Base-by-base conservation (phyloP, 2,113 vertebrate genomes). In the Natator depressus region DNA sequence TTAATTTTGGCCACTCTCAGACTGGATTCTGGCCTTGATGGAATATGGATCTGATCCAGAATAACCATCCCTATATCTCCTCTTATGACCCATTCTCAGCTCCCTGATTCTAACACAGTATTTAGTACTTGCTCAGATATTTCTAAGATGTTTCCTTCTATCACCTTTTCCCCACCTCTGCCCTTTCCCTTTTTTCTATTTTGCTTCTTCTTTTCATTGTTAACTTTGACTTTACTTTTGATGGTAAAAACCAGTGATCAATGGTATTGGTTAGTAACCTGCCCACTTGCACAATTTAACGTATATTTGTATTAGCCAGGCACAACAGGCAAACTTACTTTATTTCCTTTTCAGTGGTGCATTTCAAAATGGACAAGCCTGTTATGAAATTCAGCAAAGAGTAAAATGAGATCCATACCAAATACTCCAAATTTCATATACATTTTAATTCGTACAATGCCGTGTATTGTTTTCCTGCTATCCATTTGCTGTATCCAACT, bases 341-440 rank as follows among this genome's bases (percentile, higher is more conserved):
- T 90, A 93, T 93, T 93, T 95, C 54, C 89, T 96, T 59, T 94
- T 89, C 81, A 96, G 84, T 90, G 19, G 27, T 17, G 25, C n/a
- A 90, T 53, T 38, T 91, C 94, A 97, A 95, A 93, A 89, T 84
- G 75, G 87, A 22, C 54, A 90, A 72, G 14, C 16, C 2, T 82
- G 42, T 83, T 90, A 87, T 89, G 65, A 90, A 2, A 0, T 82
- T 82, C 84, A 51, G 59, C n/a, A 86, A n/a, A n/a, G 88, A 94
- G 85, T 84, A 90, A 96, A 93, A 29, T 51, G 95, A 91, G 82
- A 95, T 94, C 86, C 82, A 93, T 79, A 82, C 47, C 31, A 4
- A 38, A 19, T 72, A 38, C 65, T 72, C n/a, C 17, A 72, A 6
- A 38, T 72, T 38, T 20, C 65, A 72, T 22, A n/a, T 72, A 2